Evolutionary conservation across 2,113 vertebrate genomes (phyloP).

Genomic region (Psilopsiagon aurifrons): DNA sequence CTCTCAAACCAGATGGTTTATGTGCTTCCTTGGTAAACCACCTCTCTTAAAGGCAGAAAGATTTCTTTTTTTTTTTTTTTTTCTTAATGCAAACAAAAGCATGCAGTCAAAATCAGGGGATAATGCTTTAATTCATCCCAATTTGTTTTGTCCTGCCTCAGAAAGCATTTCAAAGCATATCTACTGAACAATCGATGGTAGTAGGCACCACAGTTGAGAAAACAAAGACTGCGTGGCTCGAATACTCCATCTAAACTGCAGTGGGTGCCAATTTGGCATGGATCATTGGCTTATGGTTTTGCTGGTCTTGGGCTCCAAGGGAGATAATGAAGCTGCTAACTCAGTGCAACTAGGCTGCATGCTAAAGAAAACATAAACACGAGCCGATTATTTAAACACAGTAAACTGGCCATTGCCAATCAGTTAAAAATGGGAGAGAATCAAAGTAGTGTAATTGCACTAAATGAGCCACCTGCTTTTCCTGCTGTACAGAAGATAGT

Average conservation of each 20-base stretch:
- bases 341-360: not conserved
- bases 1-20: not conserved
- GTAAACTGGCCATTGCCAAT: not conserved
- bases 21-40: not conserved
- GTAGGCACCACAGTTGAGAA: not conserved
- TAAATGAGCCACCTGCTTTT: not conserved
- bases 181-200: too few relatives aligned
- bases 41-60: not conserved
- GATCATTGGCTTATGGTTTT: not conserved
- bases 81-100: not conserved
- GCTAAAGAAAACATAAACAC: constrained; percentile 31
- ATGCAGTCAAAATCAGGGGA: not conserved
- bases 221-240: not conserved
- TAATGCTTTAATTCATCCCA: not conserved
- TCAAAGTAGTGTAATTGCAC: not conserved
- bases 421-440: not conserved
- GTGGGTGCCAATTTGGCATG: not conserved
- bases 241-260: not conserved
- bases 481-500: not conserved
- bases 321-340: constrained; percentile 17
- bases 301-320: not conserved
- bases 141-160: not conserved
- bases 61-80: not conserved
- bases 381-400: not conserved
- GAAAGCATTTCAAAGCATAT: not conserved